Evolutionary conservation across 2,888 invertebrate genomes (phyloP), one percentile per base, ranked within the genome.

Genomic region (Spialia ferax): DNA sequence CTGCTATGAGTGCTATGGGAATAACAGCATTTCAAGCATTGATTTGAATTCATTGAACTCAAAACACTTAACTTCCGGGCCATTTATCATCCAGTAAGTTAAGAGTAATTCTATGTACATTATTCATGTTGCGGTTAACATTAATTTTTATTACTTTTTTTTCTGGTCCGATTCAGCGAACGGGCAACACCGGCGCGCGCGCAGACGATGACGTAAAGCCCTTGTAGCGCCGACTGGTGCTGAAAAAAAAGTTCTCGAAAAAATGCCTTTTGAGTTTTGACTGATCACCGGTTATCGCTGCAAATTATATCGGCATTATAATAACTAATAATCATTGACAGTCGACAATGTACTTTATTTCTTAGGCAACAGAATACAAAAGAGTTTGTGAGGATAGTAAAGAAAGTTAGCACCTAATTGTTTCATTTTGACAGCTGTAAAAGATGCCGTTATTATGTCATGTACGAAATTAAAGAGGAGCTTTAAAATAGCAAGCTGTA

Each of bases 141-240:
- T 73, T 74, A 69, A 69, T 70, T 71, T 70, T 73, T 74, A 74
- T 70, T 70, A 70, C 45, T 64, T 73, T 68, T n/a, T 72, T 69
- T 62, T 71, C 66, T 45, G 59, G 66, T 22, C 57, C 73, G 69
- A 72, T 75, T 75, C 75, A 71, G 62, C 67, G 74, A 74, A 77
- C 71, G 68, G 61, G 64, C 67, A 62, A 62, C 68, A 56, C 68
- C 70, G 70, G 62, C 73, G 83, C 89, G 84, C 74, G 86, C 90
- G 75, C 89, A 90, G 91, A 91, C 91, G 85, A 81, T 91, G 91
- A 91, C 89, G 90, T 81, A 87, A 84, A 83, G 69, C 79, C 79
- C 76, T 82, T 80, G 78, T 79, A 78, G 71, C 74, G 71, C 66
- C 68, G 62, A 55, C 70, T 62, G 13, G n/a, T 11, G 32, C 52